Conservation (phyloP, 2,888 invertebrate genomes). For the Nudaria mundana region DNA sequence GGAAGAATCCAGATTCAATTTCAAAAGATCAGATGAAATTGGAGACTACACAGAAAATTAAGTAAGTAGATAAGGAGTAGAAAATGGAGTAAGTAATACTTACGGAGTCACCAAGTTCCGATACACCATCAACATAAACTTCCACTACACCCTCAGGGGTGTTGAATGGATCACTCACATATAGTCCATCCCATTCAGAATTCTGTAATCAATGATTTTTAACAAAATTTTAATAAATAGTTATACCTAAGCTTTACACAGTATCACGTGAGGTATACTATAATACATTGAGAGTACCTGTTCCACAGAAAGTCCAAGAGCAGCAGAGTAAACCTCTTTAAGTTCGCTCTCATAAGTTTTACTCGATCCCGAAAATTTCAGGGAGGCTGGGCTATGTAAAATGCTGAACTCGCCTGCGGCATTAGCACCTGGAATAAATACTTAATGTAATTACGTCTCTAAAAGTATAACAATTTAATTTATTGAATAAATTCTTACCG, state of each 20-base stretch:
- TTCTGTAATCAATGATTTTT: constrained; percentile 68
- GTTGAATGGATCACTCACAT: constrained; percentile 85
- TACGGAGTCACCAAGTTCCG: constrained; percentile 70
- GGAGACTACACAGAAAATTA: too few species aligned
- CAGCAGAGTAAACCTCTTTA: constrained; percentile 86
- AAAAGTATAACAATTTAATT: background rate
- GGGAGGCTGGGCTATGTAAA: constrained; percentile 84
- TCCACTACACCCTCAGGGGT: constrained; percentile 87
- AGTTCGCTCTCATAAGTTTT: constrained; percentile 83
- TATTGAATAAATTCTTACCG: constrained; percentile 48
- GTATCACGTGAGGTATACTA: background rate
- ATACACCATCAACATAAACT: constrained; percentile 86
- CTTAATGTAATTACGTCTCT: background rate
- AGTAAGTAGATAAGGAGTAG: too few species aligned
- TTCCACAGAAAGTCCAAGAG: constrained; percentile 87
- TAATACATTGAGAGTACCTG: constrained; percentile 64
- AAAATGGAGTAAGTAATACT: too few species aligned
- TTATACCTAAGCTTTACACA: background rate
- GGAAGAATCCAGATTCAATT: too few species aligned
- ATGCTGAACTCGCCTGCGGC: constrained; percentile 85
- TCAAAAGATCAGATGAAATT: too few species aligned
- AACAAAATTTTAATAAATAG: background rate
- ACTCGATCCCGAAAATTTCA: constrained; percentile 85
- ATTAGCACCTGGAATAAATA: constrained; percentile 60
- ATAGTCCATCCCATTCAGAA: constrained; percentile 86